Base-by-base conservation (phyloP, 2,888 invertebrate species). In the Drosophila atroscutellata region DNA sequence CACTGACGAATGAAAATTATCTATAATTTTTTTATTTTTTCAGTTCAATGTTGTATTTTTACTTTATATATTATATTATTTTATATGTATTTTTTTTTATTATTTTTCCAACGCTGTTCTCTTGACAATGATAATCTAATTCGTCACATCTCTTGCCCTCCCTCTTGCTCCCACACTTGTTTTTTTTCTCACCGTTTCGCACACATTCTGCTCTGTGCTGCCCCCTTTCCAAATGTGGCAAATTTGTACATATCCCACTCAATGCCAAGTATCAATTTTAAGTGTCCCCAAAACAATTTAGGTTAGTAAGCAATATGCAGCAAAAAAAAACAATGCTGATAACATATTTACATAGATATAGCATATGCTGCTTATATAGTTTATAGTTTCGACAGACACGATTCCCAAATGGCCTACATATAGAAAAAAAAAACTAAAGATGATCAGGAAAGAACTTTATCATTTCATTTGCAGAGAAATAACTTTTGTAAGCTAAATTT, bases 261-360 rank as follows among this genome's bases (percentile, higher is more conserved):
- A 86, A 86, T 87, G 85, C 76, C 89, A 87, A 87, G 87, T 74
- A 75, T 86, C 71, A 77, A 89, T 76, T 87, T 87, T 66, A 72
- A 75, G 36, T 71, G 87, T 62, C 77, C 84, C 75, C 80, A 70
- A 68, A 73, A 67, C 85, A 77, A 87, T 80, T 86, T 89, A 74
- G 75, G 73, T 72, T 82, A 71, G 80, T 75, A 80, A 80, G 72
- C 80, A 77, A 77, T 75, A 65, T 77, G 75, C 75, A 66, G 76
- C 73, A 77, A 70, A 72, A 76, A 73, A 24, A 73, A 68, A 59
- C 50, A 47, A 26, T 45, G 42, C 24, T 51, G 51, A 56, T 58
- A 55, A 71, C 18, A 51, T 13, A 20, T 18, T 15, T 18, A n/a
- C 20, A 37, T 30, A 28, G 7, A n/a, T 45, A 1, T n/a, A 45